Percentiles rank a stretch among this genome's conserved stretches.
Conservation (phyloP, 2,797 vertebrate genomes). For the Triplophysa bombifrons region DNA sequence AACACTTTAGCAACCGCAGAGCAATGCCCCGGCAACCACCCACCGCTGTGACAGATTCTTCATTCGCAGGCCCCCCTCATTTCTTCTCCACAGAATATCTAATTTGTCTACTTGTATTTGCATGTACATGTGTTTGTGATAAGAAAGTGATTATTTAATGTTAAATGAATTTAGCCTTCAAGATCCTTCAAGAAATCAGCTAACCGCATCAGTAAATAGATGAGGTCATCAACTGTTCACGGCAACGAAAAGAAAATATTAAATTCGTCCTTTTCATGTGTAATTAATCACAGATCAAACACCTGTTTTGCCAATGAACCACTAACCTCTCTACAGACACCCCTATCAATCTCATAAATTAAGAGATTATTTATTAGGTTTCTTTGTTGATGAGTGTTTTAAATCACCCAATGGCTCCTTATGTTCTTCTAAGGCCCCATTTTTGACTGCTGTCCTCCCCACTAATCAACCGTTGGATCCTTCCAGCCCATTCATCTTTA, state of each 20-base stretch:
- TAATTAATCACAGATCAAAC: constrained; percentile 5
- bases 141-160: not conserved
- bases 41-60: not conserved
- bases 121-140: constrained; percentile 12
- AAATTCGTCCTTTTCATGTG: not conserved
- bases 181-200: not conserved
- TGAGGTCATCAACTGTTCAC: constrained; percentile 26
- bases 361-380: constrained; percentile 23
- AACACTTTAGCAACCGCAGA: not conserved
- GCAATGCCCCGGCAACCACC: not conserved
- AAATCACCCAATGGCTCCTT: not conserved
- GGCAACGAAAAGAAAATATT: not conserved
- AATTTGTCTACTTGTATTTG: not conserved
- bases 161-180: not conserved
- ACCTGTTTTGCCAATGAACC: constrained; percentile 12
- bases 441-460: constrained; percentile 12
- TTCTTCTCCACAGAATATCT: not conserved
- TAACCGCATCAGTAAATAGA: not conserved
- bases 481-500: constrained; percentile 6
- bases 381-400: not conserved
- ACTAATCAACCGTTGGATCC: constrained; percentile 8
- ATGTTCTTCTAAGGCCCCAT: not conserved
- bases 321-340: constrained; percentile 1
- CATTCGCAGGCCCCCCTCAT: not conserved
- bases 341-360: not conserved